Evolutionary conservation across 2,113 vertebrate species (phyloP).

Genomic region (Xyliphius kryptos): DNA sequence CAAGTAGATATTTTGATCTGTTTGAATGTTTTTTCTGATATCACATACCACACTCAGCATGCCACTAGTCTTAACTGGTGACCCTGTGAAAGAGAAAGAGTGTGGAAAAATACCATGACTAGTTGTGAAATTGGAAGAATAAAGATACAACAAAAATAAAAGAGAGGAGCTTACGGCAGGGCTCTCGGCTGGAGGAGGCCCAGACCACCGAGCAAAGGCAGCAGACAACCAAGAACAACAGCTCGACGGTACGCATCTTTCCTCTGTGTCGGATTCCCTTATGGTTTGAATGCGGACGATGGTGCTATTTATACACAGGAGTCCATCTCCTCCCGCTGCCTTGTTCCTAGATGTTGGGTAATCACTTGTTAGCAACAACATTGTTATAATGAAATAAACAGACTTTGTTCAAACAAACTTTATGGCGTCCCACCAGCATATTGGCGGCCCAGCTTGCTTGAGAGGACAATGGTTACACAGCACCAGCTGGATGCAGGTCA

Average conservation of each 20-base stretch:
- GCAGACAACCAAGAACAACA: conserved; percentile 35
- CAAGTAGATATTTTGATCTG: too few relatives aligned
- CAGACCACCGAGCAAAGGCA: conserved; percentile 35
- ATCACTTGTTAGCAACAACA: conserved; percentile 3
- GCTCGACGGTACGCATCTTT: conserved; percentile 34
- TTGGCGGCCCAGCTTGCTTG: background rate
- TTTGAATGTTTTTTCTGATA: too few relatives aligned
- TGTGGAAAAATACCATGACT: background rate
- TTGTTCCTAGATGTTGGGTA: conserved; percentile 15
- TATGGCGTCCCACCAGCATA: conserved; percentile 1
- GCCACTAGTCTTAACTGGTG: conserved; percentile 32
- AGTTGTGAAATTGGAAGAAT: too few relatives aligned
- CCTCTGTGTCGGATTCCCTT: conserved; percentile 14
- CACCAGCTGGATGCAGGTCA: conserved; percentile 8
- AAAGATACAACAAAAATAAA: background rate
- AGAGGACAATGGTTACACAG: background rate
- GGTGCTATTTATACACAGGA: conserved; percentile 24
- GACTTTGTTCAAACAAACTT: conserved; percentile 22
- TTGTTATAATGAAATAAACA: background rate
- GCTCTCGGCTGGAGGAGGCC: conserved; percentile 33
- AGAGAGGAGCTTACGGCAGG: conserved; percentile 31
- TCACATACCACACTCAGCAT: conserved; percentile 36
- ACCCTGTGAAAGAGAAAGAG: conserved; percentile 22
- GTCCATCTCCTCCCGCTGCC: background rate
- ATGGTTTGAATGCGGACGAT: conserved; percentile 8